phyloP scores from a whole-genome alignment of 2,113 vertebrate genomes.

The Macaca mulatta region DNA sequence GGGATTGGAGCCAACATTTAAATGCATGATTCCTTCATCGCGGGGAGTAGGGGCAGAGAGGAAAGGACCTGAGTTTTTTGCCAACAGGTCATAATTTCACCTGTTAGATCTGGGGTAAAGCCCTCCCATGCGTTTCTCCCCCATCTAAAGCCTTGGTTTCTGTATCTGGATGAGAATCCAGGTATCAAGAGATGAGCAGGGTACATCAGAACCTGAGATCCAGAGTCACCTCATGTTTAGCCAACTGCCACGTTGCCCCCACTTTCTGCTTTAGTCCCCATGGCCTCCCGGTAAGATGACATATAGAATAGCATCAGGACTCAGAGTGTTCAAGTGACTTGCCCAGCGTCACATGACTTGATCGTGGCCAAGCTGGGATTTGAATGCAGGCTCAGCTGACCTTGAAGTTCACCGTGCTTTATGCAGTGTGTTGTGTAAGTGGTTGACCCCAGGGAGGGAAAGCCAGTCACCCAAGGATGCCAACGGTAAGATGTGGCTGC shows the following conservation, averaged over 20 bases:
- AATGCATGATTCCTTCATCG: neutral
- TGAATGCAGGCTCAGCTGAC: neutral
- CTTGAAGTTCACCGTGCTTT: rapidly evolving
- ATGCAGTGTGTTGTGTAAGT: rapidly evolving
- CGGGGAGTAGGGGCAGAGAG: too few species aligned
- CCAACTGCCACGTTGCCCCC: neutral
- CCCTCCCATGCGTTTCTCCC: neutral
- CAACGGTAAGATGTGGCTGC: rapidly evolving
- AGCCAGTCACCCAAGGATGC: neutral
- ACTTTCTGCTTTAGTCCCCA: neutral
- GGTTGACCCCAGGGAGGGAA: neutral
- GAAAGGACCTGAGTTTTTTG: neutral
- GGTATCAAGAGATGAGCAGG: neutral
- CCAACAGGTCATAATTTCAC: neutral
- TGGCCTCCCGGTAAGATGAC: too few species aligned
- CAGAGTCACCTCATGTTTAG: rapidly evolving
- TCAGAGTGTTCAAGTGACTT: neutral
- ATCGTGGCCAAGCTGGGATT: neutral
- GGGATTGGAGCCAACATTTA: neutral
- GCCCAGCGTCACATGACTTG: neutral
- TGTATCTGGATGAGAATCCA: neutral
- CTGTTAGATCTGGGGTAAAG: too few species aligned
- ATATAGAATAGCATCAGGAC: neutral
- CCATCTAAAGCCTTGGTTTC: neutral
- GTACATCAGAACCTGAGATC: neutral